Conservation (phyloP, 2,888 invertebrate species). For the Spialia ferax region DNA sequence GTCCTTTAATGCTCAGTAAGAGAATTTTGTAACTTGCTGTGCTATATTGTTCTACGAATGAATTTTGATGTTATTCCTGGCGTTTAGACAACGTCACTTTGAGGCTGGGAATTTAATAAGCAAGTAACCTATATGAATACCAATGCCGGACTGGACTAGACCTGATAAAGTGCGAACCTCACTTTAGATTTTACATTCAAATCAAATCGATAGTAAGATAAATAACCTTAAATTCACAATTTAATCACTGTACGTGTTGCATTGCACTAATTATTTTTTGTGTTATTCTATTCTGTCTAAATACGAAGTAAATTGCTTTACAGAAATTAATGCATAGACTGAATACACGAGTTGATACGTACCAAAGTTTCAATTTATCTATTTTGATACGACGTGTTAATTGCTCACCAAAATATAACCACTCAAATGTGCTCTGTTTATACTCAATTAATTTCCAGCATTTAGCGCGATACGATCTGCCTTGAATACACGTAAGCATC, state of each 20-base stretch:
- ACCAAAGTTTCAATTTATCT: not conserved
- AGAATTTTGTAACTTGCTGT: conserved; percentile 27
- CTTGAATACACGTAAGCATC: conserved; percentile 20
- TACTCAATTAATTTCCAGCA: conserved; percentile 20
- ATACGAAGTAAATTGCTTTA: not conserved
- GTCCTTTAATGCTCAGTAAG: too few relatives aligned
- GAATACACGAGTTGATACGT: conserved; percentile 1
- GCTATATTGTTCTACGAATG: not conserved
- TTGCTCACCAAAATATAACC: conserved; percentile 9
- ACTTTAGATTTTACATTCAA: too few relatives aligned
- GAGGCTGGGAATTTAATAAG: conserved; percentile 15
- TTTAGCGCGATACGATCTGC: not conserved
- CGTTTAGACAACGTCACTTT: conserved; percentile 4
- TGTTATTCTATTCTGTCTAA: not conserved
- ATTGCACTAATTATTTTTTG: not conserved
- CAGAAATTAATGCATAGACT: not conserved
- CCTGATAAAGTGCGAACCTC: too few relatives aligned
- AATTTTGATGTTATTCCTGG: conserved; percentile 23
- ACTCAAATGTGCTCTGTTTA: not conserved
- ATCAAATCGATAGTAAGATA: too few relatives aligned
- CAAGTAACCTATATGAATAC: not conserved
- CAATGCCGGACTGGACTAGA: not conserved
- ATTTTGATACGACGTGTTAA: not conserved
- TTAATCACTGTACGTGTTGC: too few relatives aligned
- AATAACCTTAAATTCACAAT: too few relatives aligned